Evolutionary conservation across 2,113 vertebrate species (phyloP).

Genomic region (Mus pahari): DNA sequence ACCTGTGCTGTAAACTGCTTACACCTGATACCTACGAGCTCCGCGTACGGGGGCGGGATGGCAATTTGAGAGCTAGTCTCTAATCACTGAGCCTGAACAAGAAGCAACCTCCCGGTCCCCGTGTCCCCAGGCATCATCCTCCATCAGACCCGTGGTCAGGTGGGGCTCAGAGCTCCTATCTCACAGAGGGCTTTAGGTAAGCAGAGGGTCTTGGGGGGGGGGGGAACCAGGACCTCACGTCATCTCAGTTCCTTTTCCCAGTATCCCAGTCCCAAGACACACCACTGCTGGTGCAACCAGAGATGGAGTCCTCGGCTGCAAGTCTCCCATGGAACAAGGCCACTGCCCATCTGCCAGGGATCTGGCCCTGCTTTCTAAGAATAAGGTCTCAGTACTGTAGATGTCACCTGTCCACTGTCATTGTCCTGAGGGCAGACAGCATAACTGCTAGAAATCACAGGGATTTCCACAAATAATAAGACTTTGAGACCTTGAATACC

Average conservation of each 20-base stretch:
- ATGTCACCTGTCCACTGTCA: background rate
- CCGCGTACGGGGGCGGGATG: accelerated
- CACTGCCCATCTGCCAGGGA: background rate
- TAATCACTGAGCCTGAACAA: background rate
- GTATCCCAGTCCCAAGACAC: background rate
- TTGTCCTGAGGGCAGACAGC: background rate
- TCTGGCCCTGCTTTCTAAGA: background rate
- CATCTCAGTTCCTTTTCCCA: background rate
- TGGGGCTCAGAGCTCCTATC: background rate
- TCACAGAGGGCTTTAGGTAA: background rate
- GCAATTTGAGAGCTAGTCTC: background rate
- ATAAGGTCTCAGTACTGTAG: background rate
- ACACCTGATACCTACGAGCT: accelerated
- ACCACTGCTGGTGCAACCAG: background rate
- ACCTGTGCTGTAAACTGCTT: background rate
- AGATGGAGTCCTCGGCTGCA: accelerated
- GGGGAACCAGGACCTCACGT: background rate
- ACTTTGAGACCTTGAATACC: background rate
- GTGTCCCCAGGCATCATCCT: accelerated
- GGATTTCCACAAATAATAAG: background rate
- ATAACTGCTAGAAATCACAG: background rate
- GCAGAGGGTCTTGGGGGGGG: accelerated
- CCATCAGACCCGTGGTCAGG: background rate
- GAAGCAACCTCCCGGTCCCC: background rate
- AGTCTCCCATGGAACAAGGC: background rate